Base-by-base conservation (phyloP, 2,113 vertebrate genomes). In the Urocitellus parryii region DNA sequence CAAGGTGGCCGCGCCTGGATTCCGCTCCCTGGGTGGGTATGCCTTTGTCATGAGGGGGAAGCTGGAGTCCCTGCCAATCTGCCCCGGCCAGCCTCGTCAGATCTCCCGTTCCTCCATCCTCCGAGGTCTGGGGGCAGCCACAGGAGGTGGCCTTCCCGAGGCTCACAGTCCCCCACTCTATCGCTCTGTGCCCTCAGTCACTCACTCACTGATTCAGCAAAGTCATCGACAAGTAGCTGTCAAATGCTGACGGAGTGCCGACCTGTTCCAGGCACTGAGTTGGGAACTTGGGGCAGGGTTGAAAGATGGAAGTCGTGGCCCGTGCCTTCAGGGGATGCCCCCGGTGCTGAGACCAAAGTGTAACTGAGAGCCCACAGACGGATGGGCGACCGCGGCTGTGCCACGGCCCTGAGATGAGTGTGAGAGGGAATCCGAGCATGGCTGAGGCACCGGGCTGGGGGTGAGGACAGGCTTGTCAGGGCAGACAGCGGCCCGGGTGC, bases 301-400 rank as follows among this genome's bases (percentile, higher is more conserved):
- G 1, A 12, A 51, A 37, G 6, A 13, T 18, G 20, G 32, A 17
- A 73, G 37, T 16, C 48, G 25, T 37, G 37, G 3, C 48, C 73
- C 16, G 7, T 14, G 16, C 34, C 32, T 24, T 56, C 4, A 0
- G 3, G 53, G 53, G 9, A 7, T 1, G 29, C 20, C 24, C 10
- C 8, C 39, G 0, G 24, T 56, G 27, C 17, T 27, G 67, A 27
- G 56, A 3, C 56, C 45, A 5, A 22, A 22, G 39, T 3, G 12
- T n/a, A 8, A 77, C 13, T 8, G 37, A 8, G 2, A 65, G 34
- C 18, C 45, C 48, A 22, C 4, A 1, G 51, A 42, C 1, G 4
- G 10, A 13, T 8, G 4, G 27, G 25, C 4, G 8, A 4, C 27
- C 22, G 3, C 17, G 18, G 6, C 1, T 4, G 0, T 16, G 20